phyloP scores from a whole-genome alignment of 2,888 invertebrate species.

The Sarcophaga carnaria region DNA sequence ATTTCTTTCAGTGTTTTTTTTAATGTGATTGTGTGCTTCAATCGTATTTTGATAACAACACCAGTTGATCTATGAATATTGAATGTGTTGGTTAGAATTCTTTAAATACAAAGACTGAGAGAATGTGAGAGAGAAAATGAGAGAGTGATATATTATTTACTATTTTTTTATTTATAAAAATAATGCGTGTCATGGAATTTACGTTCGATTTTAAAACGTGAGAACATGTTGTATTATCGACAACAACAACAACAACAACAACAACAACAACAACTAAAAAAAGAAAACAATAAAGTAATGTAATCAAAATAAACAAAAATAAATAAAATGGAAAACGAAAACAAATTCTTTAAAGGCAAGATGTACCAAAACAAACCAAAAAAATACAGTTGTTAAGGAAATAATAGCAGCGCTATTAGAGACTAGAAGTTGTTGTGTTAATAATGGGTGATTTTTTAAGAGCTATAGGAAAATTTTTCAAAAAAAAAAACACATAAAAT shows the following conservation, averaged over 20 bases:
- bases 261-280: no score
- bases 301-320: slow-evolving; percentile 59
- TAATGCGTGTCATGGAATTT: no score
- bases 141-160: no score
- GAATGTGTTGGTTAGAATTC: neutral
- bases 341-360: neutral
- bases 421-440: no score
- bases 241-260: slow-evolving; percentile 1
- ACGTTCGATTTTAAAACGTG: slow-evolving; percentile 22
- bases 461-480: no score
- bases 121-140: no score
- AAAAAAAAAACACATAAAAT: no score
- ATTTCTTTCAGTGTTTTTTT: neutral
- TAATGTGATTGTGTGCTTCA: slow-evolving; percentile 15
- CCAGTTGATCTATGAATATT: slow-evolving; percentile 37
- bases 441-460: no score
- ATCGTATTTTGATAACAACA: slow-evolving; percentile 55
- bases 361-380: neutral
- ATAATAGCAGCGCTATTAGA: neutral
- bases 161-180: no score
- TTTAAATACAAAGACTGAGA: no score
- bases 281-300: slow-evolving; percentile 45
- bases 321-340: slow-evolving; percentile 34
- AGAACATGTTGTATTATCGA: slow-evolving; percentile 47
- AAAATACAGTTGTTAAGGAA: neutral